Evolutionary conservation across 2,888 invertebrate species (phyloP).

Genomic region (Dryomyza anilis): DNA sequence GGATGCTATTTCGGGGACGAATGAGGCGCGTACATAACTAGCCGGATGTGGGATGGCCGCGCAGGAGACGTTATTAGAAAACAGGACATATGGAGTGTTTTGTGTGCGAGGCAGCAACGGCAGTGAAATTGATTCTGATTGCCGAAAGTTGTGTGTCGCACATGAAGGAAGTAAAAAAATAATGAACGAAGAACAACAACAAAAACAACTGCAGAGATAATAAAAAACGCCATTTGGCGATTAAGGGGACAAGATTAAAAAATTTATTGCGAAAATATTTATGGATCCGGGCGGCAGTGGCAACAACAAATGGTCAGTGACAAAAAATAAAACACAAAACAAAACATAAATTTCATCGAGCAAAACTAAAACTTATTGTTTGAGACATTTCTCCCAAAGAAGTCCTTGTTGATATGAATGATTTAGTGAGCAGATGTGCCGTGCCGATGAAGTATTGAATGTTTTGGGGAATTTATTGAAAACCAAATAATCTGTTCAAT

Average conservation of each 20-base stretch:
- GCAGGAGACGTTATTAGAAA: slow-evolving; percentile 11
- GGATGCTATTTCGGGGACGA: slow-evolving; percentile 6
- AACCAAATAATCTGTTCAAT: no score
- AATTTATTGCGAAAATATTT: slow-evolving; percentile 63
- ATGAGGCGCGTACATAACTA: neutral
- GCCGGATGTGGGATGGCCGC: neutral
- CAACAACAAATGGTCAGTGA: slow-evolving; percentile 31
- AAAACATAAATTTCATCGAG: slow-evolving; percentile 32
- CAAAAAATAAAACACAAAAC: slow-evolving; percentile 28
- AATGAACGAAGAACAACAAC: no score
- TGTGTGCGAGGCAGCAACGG: slow-evolving; percentile 26
- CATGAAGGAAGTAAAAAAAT: slow-evolving; percentile 34
- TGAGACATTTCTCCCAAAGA: slow-evolving; percentile 15
- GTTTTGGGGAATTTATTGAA: no score
- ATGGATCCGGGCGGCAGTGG: slow-evolving; percentile 50
- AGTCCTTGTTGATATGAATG: slow-evolving; percentile 36
- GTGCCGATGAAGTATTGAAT: slow-evolving; percentile 12
- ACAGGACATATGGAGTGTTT: slow-evolving; percentile 19
- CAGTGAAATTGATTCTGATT: slow-evolving; percentile 55
- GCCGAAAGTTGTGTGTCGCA: slow-evolving; percentile 39
- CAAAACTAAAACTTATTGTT: slow-evolving; percentile 11
- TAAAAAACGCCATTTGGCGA: slow-evolving; percentile 62
- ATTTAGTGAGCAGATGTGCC: slow-evolving; percentile 41
- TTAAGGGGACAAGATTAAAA: slow-evolving; percentile 63
- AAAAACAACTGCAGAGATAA: slow-evolving; percentile 46